phyloP scores from a whole-genome alignment of 2,113 vertebrate genomes.

The Peromyscus maniculatus region DNA sequence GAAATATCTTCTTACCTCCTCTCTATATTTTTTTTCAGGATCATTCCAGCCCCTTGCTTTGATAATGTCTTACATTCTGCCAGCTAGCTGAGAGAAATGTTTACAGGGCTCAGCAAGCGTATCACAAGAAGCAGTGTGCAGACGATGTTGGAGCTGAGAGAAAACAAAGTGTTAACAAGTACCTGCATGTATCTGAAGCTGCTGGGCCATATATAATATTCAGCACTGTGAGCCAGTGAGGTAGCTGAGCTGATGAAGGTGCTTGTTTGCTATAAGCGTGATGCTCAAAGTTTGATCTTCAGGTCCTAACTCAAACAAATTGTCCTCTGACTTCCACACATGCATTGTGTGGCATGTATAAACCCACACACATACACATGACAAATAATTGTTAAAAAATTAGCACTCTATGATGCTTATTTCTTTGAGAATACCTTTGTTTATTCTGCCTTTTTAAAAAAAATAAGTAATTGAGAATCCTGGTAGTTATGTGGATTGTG shows the following conservation, averaged over 20 bases:
- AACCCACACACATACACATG: not conserved
- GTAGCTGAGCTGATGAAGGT: too few species aligned
- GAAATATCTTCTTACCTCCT: not conserved
- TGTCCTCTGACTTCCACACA: not conserved
- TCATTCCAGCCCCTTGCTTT: not conserved
- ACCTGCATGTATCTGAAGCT: constrained; percentile 46
- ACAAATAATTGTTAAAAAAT: not conserved
- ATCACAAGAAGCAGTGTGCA: not conserved
- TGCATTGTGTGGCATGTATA: not conserved
- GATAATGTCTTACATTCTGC: not conserved
- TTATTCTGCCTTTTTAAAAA: not conserved
- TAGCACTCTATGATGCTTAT: not conserved
- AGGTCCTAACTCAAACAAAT: not conserved
- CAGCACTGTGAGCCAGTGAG: not conserved
- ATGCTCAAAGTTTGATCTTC: not conserved
- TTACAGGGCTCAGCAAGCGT: not conserved
- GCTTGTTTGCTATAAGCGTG: not conserved
- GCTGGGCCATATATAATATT: not conserved
- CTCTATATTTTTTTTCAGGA: not conserved
- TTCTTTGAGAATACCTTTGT: not conserved
- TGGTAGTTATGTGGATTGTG: not conserved
- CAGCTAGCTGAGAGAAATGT: not conserved
- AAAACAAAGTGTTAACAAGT: not conserved
- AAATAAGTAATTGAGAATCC: not conserved
- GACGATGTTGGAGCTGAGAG: not conserved